These are phyloP conservation scores for Drosophila glabriapex DNA, from an alignment of 2,888 invertebrate species.

Conservation along the genomic window DNA sequence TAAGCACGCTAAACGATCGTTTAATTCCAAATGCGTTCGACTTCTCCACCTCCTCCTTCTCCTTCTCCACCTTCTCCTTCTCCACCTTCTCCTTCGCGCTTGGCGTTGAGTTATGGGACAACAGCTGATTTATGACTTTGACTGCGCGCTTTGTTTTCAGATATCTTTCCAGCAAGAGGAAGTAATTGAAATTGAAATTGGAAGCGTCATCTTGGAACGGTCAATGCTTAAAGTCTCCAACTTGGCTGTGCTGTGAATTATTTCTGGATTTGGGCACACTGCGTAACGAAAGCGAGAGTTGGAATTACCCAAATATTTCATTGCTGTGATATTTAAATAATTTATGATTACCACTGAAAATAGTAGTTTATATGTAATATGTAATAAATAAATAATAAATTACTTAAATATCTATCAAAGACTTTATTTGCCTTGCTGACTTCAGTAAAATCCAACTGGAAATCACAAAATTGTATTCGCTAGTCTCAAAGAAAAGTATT, in stretches of 20 bases:
- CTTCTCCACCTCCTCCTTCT: neutral
- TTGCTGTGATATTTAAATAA: neutral
- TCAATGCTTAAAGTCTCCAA: conserved; percentile 11
- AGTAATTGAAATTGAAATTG: conserved; percentile 7
- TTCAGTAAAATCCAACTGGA: neutral
- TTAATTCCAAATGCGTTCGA: conserved; percentile 47
- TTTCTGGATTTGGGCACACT: neutral
- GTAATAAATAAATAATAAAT: neutral
- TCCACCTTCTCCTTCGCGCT: neutral
- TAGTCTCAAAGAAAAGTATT: neutral
- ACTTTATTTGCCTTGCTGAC: neutral
- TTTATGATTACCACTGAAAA: too few relatives aligned
- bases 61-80: neutral
- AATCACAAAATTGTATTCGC: neutral
- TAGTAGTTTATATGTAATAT: too few relatives aligned
- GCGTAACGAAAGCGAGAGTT: neutral
- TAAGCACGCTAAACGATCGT: conserved; percentile 66
- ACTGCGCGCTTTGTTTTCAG: conserved; percentile 53
- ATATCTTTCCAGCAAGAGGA: conserved; percentile 36
- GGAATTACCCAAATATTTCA: neutral
- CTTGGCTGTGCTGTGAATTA: conserved; percentile 7
- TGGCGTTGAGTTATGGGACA: conserved; percentile 63
- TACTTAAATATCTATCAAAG: too few relatives aligned
- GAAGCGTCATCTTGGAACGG: neutral
- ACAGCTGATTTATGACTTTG: conserved; percentile 67